Conservation (phyloP, 2,797 vertebrate genomes). For the Setipinna tenuifilis region DNA sequence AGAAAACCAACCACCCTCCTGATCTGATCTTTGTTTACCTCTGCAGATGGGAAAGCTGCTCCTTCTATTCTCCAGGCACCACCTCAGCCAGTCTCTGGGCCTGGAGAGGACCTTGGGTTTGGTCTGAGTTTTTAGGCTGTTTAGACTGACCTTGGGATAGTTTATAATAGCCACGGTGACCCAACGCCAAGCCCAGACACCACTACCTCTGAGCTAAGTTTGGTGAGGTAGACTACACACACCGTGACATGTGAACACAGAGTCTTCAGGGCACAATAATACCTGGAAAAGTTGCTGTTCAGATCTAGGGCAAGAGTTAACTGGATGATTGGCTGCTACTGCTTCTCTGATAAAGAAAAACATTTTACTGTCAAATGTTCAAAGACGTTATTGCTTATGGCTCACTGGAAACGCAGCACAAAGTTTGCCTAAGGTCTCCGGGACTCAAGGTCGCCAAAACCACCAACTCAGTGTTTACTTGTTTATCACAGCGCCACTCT, state of each 20-base stretch:
- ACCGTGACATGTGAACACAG: neutral
- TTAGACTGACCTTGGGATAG: conserved; percentile 71
- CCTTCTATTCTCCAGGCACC: neutral
- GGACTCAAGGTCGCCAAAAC: neutral
- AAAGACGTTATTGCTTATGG: neutral
- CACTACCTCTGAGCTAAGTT: neutral
- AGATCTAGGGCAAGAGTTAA: too few species aligned
- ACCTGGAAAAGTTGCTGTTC: neutral
- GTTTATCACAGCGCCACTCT: neutral
- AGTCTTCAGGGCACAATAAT: neutral
- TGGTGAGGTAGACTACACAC: neutral
- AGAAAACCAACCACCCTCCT: neutral
- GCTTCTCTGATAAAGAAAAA: neutral
- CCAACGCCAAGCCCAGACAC: conserved; percentile 23
- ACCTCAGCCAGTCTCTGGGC: neutral
- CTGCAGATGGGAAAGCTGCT: neutral
- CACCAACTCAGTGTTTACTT: neutral
- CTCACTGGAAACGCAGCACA: neutral
- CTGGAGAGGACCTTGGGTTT: conserved; percentile 59
- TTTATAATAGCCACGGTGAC: conserved; percentile 52
- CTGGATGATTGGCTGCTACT: too few species aligned
- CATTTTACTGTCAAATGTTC: neutral
- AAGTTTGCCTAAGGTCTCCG: neutral
- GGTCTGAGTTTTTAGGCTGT: conserved; percentile 65
- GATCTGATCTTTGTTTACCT: neutral